Evolutionary conservation across 2,797 vertebrate genomes (phyloP).

Genomic region (Pangasius sanitwongsei): DNA sequence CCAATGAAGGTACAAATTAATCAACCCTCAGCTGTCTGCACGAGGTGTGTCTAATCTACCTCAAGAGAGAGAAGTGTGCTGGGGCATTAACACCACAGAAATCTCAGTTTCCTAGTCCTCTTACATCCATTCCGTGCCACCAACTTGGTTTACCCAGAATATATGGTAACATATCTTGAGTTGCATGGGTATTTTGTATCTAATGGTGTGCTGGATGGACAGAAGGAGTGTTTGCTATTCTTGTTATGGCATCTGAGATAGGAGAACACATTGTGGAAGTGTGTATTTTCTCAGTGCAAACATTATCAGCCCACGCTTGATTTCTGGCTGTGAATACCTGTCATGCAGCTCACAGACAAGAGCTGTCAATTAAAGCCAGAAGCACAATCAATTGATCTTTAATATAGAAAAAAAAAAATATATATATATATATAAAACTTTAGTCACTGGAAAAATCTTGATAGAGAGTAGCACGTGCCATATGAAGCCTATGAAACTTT

Average conservation of each 20-base stretch:
- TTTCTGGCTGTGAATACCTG: conserved; percentile 24
- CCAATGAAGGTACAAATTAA: conserved; percentile 37
- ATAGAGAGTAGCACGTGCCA: not conserved
- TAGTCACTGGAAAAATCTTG: not conserved
- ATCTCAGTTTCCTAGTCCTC: not conserved
- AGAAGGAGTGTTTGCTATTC: conserved; percentile 10
- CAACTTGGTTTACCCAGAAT: not conserved
- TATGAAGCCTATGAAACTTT: not conserved
- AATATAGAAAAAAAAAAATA: too few species aligned
- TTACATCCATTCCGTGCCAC: not conserved
- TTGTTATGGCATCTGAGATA: not conserved
- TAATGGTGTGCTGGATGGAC: not conserved
- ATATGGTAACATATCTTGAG: not conserved
- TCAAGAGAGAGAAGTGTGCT: not conserved
- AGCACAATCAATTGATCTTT: conserved; percentile 55
- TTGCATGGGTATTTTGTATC: not conserved
- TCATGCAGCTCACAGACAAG: conserved; percentile 4
- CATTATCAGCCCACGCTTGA: conserved; percentile 27
- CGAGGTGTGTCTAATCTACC: conserved; percentile 6
- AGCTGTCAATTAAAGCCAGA: conserved; percentile 28
- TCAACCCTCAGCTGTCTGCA: conserved; percentile 15
- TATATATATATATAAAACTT: not conserved
- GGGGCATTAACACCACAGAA: not conserved
- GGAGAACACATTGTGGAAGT: not conserved
- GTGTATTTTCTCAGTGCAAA: conserved; percentile 3